Evolutionary conservation across 2,113 vertebrate genomes (phyloP).

Genomic region (Plectropomus leopardus): DNA sequence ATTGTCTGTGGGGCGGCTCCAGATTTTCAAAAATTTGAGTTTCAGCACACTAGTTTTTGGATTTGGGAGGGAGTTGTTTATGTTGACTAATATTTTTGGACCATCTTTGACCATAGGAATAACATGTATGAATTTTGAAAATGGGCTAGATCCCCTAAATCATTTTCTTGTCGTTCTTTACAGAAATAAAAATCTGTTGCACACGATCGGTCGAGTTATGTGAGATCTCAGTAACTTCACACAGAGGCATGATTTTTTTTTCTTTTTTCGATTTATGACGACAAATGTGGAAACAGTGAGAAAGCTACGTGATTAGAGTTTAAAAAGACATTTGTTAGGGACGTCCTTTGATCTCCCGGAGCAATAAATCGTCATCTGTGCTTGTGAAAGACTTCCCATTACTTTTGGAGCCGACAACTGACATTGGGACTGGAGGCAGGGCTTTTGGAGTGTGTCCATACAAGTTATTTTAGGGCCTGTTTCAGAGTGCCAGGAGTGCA

Average conservation of each 20-base stretch:
- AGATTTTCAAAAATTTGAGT: too few relatives aligned
- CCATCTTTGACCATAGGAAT: too few relatives aligned
- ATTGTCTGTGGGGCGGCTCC: too few relatives aligned
- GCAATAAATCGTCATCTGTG: slow-evolving; percentile 33
- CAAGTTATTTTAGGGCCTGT: slow-evolving; percentile 67
- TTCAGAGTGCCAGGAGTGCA: slow-evolving; percentile 53
- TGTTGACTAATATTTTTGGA: too few relatives aligned
- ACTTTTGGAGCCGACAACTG: slow-evolving; percentile 59
- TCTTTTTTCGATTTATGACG: slow-evolving; percentile 32
- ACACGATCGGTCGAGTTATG: neutral
- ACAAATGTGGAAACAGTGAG: slow-evolving; percentile 44
- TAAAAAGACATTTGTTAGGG: slow-evolving; percentile 52
- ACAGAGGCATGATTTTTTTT: slow-evolving; percentile 25
- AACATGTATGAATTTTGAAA: too few relatives aligned
- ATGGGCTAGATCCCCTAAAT: too few relatives aligned
- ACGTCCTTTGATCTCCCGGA: slow-evolving; percentile 61
- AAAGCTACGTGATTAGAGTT: slow-evolving; percentile 36
- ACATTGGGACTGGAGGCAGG: slow-evolving; percentile 46
- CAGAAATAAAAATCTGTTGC: slow-evolving; percentile 3
- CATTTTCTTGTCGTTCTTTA: neutral
- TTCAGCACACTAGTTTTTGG: too few relatives aligned
- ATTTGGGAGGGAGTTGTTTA: too few relatives aligned
- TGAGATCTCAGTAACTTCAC: slow-evolving; percentile 26
- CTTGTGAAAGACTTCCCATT: slow-evolving; percentile 52
- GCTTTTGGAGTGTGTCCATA: slow-evolving; percentile 59